phyloP scores from a whole-genome alignment of 2,113 vertebrate genomes.

The Oostethus manadensis region DNA sequence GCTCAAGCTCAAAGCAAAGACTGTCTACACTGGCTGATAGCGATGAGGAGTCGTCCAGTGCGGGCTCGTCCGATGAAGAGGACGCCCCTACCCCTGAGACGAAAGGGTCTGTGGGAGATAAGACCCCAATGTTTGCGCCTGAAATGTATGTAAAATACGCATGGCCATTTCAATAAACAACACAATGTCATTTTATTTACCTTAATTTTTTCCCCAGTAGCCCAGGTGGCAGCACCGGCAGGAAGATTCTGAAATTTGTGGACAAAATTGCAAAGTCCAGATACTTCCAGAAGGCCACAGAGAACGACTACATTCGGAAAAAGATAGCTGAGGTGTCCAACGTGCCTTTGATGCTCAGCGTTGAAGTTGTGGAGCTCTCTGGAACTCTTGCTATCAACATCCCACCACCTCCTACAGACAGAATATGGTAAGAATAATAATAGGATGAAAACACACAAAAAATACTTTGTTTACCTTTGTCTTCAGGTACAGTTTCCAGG shows the following conservation, averaged over 20 bases:
- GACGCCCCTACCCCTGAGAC: conserved; percentile 59
- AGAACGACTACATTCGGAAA: conserved; percentile 85
- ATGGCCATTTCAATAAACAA: not conserved
- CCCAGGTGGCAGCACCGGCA: conserved; percentile 71
- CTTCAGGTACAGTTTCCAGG: conserved; percentile 82
- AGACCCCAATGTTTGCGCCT: conserved; percentile 13
- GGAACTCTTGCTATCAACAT: conserved; percentile 79
- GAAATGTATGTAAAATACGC: conserved; percentile 66
- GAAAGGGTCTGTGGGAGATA: conserved; percentile 58
- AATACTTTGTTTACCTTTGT: not conserved
- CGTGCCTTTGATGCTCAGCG: conserved; percentile 77
- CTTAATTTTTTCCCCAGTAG: conserved; percentile 25
- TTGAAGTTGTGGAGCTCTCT: conserved; percentile 80
- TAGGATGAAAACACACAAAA: not conserved
- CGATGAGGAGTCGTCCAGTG: conserved; percentile 80
- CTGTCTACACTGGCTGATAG: conserved; percentile 76
- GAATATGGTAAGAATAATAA: conserved; percentile 57
- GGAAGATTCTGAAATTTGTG: conserved; percentile 79
- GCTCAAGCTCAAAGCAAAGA: conserved; percentile 56
- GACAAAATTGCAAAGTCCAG: conserved; percentile 85
- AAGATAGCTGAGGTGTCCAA: conserved; percentile 86
- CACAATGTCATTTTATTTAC: not conserved
- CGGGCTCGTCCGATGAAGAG: conserved; percentile 80
- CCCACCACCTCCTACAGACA: conserved; percentile 79
- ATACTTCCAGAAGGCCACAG: conserved; percentile 83